Evolutionary conservation across 2,888 invertebrate species (phyloP), one percentile per base, ranked within the genome.

Genomic region (Orthosia gracilis): DNA sequence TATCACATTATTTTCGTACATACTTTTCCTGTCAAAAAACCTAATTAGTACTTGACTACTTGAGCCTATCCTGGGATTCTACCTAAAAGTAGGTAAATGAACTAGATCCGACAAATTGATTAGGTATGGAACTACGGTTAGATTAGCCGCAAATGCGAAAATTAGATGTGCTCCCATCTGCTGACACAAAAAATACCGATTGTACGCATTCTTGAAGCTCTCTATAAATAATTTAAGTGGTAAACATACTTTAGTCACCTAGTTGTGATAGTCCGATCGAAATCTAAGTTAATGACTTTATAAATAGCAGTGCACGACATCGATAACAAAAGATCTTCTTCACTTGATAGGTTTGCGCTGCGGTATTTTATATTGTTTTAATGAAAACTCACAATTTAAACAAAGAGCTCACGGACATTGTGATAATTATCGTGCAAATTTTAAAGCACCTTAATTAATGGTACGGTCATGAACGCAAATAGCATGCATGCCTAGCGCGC

Each of bases 361-460:
- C 26, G 18, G 18, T 23, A 59, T 73, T 72, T 69, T 64, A 58
- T 52, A 59, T 68, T 12, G 66, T 69, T 75, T 63, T 73, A 69
- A 83, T 80, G 40, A 75, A 83, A 77, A 76, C 55, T 23, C n/a
- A 57, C 57, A 80, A 80, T 78, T 78, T 73, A 72, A 80, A 83
- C 80, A 84, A 87, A 78, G 78, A 79, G 79, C 86, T 82, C 84
- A 87, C 75, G 81, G 75, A 78, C 83, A 65, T 77, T 50, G 11
- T 58, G 50, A 73, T 82, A 87, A 85, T 85, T 82, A 85, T 76
- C 73, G 75, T 71, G 75, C 73, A 78, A 85, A 80, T 66, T 87
- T 83, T 76, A 63, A 84, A 81, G 69, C 82, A 74, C 84, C 84
- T 88, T 82, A 88, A 87, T 88, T 81, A 87, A 81, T 79, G 59